Conservation (phyloP, 2,797 vertebrate species). For the Chrosomus eos region DNA sequence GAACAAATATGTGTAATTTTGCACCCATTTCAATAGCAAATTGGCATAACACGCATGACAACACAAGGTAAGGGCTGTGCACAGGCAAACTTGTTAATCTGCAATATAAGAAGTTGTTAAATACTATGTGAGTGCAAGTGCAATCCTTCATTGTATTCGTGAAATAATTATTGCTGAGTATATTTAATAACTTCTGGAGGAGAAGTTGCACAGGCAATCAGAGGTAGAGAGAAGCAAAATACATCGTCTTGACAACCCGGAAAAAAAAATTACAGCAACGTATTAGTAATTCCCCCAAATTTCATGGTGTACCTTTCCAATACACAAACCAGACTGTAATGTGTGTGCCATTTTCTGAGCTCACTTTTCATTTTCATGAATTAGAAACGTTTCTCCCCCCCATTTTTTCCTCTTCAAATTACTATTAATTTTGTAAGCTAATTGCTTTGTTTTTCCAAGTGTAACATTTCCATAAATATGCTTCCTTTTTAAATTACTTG, state of each 20-base stretch:
- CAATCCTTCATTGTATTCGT: conserved; percentile 13
- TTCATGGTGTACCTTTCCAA: conserved; percentile 45
- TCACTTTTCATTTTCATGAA: conserved; percentile 64
- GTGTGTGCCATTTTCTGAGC: conserved; percentile 36
- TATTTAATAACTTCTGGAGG: neutral
- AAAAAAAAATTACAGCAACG: conserved; percentile 31
- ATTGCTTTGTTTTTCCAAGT: conserved; percentile 76
- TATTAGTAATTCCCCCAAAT: conserved; percentile 41
- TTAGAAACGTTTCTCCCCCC: conserved; percentile 55
- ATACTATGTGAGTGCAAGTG: neutral
- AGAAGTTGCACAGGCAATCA: conserved; percentile 9
- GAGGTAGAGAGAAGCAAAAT: neutral
- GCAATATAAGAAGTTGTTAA: neutral
- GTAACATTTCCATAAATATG: conserved; percentile 73
- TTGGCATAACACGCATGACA: neutral
- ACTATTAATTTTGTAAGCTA: conserved; percentile 71
- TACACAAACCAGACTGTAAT: conserved; percentile 55
- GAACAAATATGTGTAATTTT: neutral
- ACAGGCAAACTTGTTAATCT: neutral
- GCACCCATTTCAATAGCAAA: neutral
- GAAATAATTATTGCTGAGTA: neutral
- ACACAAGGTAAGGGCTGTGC: neutral
- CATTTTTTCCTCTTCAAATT: conserved; percentile 69
- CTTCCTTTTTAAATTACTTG: conserved; percentile 69
- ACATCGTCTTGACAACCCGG: conserved; percentile 9